Base-by-base conservation (phyloP, 2,888 invertebrate species). In the Xanthia togata region DNA sequence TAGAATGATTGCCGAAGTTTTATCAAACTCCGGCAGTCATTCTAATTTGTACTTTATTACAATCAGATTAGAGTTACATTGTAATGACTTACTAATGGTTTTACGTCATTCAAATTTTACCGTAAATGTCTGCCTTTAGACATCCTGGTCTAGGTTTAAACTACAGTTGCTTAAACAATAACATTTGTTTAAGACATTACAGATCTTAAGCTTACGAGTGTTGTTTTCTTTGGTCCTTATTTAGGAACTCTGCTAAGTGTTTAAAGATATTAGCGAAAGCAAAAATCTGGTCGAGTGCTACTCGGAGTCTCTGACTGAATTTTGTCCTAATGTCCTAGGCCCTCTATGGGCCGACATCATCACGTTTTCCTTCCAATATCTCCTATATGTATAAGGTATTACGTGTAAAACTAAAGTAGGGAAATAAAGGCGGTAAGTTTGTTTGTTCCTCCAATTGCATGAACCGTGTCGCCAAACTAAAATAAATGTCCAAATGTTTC, bases 401-500 rank as follows among this genome's bases (percentile, higher is more conserved):
- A 31, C 11, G 31, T 47, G 47, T 23, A 50, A 3, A 67, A 67
- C 14, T n/a, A 0, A 50, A 68, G 6, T 6, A 53, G 0, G 11
- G 2, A 41, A 63, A 55, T 70, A 8, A 78, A 31, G 38, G 20
- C 38, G 62, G 77, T 63, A 70, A 57, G 55, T 57, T 20, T 12
- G n/a, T 4, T 8, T 20, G 11, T 78, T 67, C 62, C 73, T 79
- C 62, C 67, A 73, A 67, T 50, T 47, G 11, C 62, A 50, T 63
- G 4, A 64, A 9, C 12, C 53, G 44, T 23, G 14, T 26, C 9
- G 17, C 4, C 12, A 14, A 44, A 17, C 4, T 8, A 6, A 60
- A 38, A 50, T 1, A 41, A 20, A 26, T 23, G 3, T 3, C 41
- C 9, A 57, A 57, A 31, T 26, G 0, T 41, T 41, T 26, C 1